Conservation (phyloP, 2,113 vertebrate genomes). For the Amphilophus citrinellus region DNA sequence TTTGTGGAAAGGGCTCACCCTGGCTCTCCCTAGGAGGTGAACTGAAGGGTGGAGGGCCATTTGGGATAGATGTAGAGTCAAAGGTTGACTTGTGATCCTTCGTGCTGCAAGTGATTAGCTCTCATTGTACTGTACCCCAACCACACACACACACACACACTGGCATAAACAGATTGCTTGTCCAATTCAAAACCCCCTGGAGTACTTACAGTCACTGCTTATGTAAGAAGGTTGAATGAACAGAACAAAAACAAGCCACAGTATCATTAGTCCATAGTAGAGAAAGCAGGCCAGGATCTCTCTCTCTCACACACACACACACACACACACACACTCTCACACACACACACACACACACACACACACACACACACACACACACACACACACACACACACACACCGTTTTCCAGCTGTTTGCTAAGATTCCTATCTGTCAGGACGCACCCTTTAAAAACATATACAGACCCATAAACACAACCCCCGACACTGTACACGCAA, state of each 20-base stretch:
- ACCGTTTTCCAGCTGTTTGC: conserved; percentile 52
- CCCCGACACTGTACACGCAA: conserved; percentile 6
- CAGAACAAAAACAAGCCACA: conserved; percentile 66
- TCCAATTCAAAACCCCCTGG: conserved; percentile 48
- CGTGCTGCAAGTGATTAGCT: conserved; percentile 57
- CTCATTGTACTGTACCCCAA: conserved; percentile 12
- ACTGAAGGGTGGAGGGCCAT: conserved; percentile 13
- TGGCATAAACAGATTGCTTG: conserved; percentile 37
- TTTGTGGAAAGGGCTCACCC: conserved; percentile 28
- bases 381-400: not conserved
- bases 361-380: not conserved
- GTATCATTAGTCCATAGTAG: conserved; percentile 44
- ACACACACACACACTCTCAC: not conserved
- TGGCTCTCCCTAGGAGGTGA: conserved; percentile 21
- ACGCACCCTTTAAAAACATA: conserved; percentile 75
- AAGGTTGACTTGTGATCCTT: conserved; percentile 36
- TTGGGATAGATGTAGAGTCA: conserved; percentile 42
- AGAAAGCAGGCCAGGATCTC: conserved; percentile 9
- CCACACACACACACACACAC: not conserved
- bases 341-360: conserved; percentile 1
- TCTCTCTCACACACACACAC: not conserved
- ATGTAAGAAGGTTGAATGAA: conserved; percentile 71
- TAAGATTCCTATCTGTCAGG: conserved; percentile 69
- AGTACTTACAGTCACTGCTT: conserved; percentile 64
- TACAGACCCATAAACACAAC: conserved; percentile 47